Evolutionary conservation across 2,888 invertebrate species (phyloP).

Genomic region (Leucophenga maculata): DNA sequence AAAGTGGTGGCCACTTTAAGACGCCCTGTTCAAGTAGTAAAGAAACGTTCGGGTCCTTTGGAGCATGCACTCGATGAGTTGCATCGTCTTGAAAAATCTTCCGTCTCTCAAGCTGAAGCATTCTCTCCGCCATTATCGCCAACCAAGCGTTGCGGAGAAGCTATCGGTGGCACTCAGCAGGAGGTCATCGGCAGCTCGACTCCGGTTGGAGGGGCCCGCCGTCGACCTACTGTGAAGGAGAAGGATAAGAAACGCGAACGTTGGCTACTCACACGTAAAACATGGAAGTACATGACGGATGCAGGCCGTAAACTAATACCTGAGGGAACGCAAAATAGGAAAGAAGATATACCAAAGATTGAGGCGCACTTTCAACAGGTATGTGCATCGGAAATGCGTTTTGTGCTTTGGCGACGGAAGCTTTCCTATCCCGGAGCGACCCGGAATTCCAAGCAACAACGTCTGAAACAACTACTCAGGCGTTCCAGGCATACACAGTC

Average conservation of each 20-base stretch:
- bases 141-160: too few relatives aligned
- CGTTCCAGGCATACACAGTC: conserved; percentile 31
- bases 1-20: conserved; percentile 34
- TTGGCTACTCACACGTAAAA: conserved; percentile 90
- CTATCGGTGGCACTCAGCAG: too few relatives aligned
- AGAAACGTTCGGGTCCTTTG: conserved; percentile 59
- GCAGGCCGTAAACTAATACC: conserved; percentile 89
- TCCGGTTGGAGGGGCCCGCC: conserved; percentile 35
- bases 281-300: conserved; percentile 94
- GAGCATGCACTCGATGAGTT: conserved; percentile 53
- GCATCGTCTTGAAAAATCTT: conserved; percentile 13
- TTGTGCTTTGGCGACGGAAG: conserved; percentile 84
- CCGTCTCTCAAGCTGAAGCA: background rate
- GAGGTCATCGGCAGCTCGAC: conserved; percentile 12
- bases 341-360: conserved; percentile 85
- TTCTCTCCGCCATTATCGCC: background rate
- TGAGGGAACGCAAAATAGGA: conserved; percentile 82
- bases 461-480: conserved; percentile 52
- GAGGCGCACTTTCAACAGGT: conserved; percentile 89
- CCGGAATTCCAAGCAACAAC: conserved; percentile 51
- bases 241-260: conserved; percentile 75
- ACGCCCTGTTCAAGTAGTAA: conserved; percentile 49
- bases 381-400: conserved; percentile 83
- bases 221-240: conserved; percentile 44
- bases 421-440: conserved; percentile 79